Base-by-base conservation (phyloP, 1,140 invertebrate species). In the Bradysia coprophila region DNA sequence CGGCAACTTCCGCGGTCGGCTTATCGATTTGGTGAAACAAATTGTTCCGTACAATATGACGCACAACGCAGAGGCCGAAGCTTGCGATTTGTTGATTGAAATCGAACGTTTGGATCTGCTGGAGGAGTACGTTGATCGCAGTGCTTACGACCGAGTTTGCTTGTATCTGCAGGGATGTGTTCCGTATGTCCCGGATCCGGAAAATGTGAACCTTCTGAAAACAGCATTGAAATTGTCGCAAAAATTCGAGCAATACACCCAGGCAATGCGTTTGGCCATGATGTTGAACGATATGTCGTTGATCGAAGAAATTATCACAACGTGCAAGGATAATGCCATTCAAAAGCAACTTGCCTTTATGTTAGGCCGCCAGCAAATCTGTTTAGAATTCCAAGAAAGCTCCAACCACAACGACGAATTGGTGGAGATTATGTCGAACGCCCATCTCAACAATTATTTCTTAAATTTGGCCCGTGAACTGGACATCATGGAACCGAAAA, bases 401-500 rank as follows among this genome's bases (percentile, higher is more conserved):
- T 66, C 67, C 11, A 63, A 70, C 22, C 71, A 77, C 43, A 67
- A 74, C 19, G 57, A 72, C 41, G 72, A 79, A 24, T 61, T 98
- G 1, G 74, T 80, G 38, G 92, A 95, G 57, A 95, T 98, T 40
- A 93, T 98, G 72, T 87, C 91, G 0, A 99, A 99, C 66, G 78
- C 87, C 3, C 85, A 97, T 50, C 69, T 98, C 20, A 97, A 96
- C 62, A 87, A 89, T 55, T 88, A 98, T 54, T 99, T 98, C 55
- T 65, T 97, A 2, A 91, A 90, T 52, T 67, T 99, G 39, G 96
- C 84, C 3, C 79, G 95, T 62, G 96, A 99, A 73, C 72, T 98
- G 54, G 96, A 99, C 59, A 98, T 99, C 49, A 94, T 98, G 83
- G 94, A 98, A 59, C 90, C 96, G 0, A 99, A 99, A 67, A 93